Conservation (phyloP, 2,113 vertebrate species). For the Clarias magur region DNA sequence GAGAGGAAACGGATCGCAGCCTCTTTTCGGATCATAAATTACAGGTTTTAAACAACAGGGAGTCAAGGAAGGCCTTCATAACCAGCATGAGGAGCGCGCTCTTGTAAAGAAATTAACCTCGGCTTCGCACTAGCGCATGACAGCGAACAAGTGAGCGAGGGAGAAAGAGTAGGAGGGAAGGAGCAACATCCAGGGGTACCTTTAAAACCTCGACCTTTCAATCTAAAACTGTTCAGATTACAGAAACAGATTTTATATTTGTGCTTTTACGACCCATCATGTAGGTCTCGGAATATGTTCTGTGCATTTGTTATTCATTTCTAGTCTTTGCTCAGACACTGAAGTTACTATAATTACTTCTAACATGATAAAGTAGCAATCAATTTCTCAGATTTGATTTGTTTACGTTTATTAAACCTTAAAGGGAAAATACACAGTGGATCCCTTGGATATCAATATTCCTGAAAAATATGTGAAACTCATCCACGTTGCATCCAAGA, state of each 20-base stretch:
- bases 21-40: slow-evolving; percentile 59
- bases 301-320: background rate
- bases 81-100: slow-evolving; percentile 46
- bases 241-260: slow-evolving; percentile 36
- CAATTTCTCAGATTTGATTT: background rate
- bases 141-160: slow-evolving; percentile 10
- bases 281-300: slow-evolving; percentile 4
- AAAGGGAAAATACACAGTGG: background rate
- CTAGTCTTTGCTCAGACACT: background rate
- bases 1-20: slow-evolving; percentile 55
- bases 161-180: slow-evolving; percentile 26
- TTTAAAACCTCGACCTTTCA: slow-evolving; percentile 24
- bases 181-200: slow-evolving; percentile 17
- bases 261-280: background rate
- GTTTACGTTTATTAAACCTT: background rate
- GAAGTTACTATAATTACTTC: background rate
- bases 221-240: slow-evolving; percentile 38
- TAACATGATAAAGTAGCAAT: background rate
- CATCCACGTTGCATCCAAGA: background rate
- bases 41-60: slow-evolving; percentile 59
- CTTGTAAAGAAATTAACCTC: slow-evolving; percentile 61
- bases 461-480: background rate
- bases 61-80: slow-evolving; percentile 57
- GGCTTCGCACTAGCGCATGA: slow-evolving; percentile 37
- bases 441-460: background rate